Evolutionary conservation across 2,888 invertebrate species (phyloP).

Genomic region (Sussaba pulchella): DNA sequence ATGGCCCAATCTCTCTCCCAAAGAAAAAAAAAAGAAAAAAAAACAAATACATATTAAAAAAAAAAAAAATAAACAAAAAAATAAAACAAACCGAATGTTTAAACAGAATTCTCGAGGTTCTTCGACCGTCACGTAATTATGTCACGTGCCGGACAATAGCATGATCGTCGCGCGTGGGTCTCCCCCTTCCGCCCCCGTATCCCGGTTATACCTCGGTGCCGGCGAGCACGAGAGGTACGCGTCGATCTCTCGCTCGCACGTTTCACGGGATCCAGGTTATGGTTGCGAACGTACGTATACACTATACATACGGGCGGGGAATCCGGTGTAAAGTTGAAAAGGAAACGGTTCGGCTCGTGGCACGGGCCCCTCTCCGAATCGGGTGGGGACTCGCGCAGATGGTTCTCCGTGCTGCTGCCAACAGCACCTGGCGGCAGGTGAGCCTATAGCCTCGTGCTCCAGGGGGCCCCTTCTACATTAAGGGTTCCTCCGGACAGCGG

Average conservation of each 20-base stretch:
- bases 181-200: conserved; percentile 13
- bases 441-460: conserved; percentile 66
- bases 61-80: neutral
- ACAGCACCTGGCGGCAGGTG: conserved; percentile 81
- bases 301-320: conserved; percentile 62
- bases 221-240: neutral
- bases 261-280: conserved; percentile 18
- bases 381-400: conserved; percentile 75
- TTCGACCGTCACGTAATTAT: conserved; percentile 63
- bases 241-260: conserved; percentile 7
- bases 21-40: too few relatives aligned
- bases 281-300: neutral
- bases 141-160: conserved; percentile 66
- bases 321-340: conserved; percentile 62
- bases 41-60: too few relatives aligned
- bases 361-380: conserved; percentile 75
- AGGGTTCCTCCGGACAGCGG: conserved; percentile 47
- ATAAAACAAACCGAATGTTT: neutral
- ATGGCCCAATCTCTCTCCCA: neutral
- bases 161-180: conserved; percentile 39
- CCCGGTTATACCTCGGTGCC: neutral
- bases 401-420: conserved; percentile 70
- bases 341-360: conserved; percentile 74
- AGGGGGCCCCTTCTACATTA: conserved; percentile 71
- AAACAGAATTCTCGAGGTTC: conserved; percentile 24